A percentile compares a stretch with the other conserved stretches of the same genome.
These are phyloP conservation scores for Micromesistius poutassou DNA, from an alignment of 2,797 vertebrate species.

Conservation along the genomic window DNA sequence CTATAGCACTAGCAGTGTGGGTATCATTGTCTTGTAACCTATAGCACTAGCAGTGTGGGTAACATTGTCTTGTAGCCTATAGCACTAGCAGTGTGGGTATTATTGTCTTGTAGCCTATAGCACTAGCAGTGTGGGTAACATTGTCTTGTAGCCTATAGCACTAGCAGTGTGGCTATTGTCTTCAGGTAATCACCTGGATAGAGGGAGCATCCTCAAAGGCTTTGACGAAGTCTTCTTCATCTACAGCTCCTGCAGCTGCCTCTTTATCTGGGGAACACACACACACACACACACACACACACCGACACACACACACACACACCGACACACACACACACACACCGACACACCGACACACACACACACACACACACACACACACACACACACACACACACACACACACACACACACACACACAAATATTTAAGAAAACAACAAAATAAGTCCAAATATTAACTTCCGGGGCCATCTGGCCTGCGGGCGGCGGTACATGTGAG, in stretches of 20 bases:
- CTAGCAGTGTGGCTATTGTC: neutral
- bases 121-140: too few species aligned
- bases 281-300: neutral
- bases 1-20: too few species aligned
- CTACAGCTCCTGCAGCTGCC: constrained; percentile 88
- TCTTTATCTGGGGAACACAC: constrained; percentile 75
- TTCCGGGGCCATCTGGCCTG: neutral
- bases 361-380: neutral
- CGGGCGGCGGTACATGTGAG: neutral
- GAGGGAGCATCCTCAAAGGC: constrained; percentile 92
- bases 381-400: neutral
- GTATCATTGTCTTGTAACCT: too few species aligned
- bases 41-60: neutral
- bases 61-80: too few species aligned
- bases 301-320: neutral
- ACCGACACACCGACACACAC: constrained; percentile 2
- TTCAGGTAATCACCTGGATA: constrained; percentile 76
- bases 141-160: neutral
- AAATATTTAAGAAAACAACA: neutral
- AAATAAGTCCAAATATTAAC: neutral
- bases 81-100: too few species aligned
- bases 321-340: neutral
- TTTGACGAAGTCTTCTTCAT: constrained; percentile 96
- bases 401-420: constrained; percentile 1
- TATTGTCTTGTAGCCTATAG: too few species aligned